A percentile compares a stretch with the other conserved stretches of the same genome.
Conservation (phyloP, 2,888 invertebrate species). For the Pogonocherus hispidulus region DNA sequence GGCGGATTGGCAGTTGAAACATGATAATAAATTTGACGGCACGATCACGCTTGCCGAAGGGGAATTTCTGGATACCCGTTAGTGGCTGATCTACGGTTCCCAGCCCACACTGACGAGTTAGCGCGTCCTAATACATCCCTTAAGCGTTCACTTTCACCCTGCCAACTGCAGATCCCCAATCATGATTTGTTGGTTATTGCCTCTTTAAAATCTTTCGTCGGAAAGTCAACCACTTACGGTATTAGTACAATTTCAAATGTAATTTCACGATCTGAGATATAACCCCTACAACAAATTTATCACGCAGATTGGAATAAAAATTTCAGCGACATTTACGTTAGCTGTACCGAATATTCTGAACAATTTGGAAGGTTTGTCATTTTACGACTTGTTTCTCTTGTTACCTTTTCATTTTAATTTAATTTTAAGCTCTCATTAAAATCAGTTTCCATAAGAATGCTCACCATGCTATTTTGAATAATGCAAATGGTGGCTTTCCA, state of each 20-base stretch:
- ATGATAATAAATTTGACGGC: constrained; percentile 39
- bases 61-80: constrained; percentile 24
- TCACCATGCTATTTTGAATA: too few relatives aligned
- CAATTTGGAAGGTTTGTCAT: too few relatives aligned
- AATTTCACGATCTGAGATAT: neutral
- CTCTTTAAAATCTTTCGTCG: constrained; percentile 36
- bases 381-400: too few relatives aligned
- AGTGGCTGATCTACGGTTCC: constrained; percentile 33
- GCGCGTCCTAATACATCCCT: constrained; percentile 43
- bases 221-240: constrained; percentile 33
- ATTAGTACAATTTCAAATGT: constrained; percentile 3
- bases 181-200: constrained; percentile 48
- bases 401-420: too few relatives aligned
- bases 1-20: constrained; percentile 40
- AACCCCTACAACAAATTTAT: neutral
- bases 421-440: too few relatives aligned
- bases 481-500: too few relatives aligned
- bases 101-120: constrained; percentile 46
- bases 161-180: constrained; percentile 43
- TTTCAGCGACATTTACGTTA: too few relatives aligned
- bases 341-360: too few relatives aligned
- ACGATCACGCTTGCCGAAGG: constrained; percentile 36
- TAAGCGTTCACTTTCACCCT: constrained; percentile 31
- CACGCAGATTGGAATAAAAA: neutral
- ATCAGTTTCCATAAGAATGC: too few relatives aligned